phyloP scores from a whole-genome alignment of 2,797 vertebrate genomes.

The Muraenolepis orangiensis region DNA sequence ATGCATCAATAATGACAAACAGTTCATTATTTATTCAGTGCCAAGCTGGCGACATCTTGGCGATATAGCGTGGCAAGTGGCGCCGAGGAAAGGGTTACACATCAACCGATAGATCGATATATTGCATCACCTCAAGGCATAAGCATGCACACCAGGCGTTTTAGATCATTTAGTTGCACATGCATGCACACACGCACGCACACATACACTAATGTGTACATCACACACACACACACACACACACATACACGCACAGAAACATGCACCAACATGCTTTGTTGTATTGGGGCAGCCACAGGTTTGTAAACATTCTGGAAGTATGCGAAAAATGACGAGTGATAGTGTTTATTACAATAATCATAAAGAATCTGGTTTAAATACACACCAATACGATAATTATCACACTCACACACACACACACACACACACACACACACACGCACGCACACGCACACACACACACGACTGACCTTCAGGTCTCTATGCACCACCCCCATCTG shows the following conservation, averaged over 20 bases:
- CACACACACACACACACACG: conserved; percentile 1
- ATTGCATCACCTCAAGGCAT: neutral
- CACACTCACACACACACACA: neutral
- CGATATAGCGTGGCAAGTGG: neutral
- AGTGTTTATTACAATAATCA: neutral
- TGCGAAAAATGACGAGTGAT: neutral
- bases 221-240: conserved; percentile 11
- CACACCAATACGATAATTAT: neutral
- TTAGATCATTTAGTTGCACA: neutral
- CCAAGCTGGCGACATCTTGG: neutral
- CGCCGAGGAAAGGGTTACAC: neutral
- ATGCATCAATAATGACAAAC: neutral
- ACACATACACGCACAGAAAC: conserved; percentile 10
- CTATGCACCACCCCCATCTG: conserved; percentile 96
- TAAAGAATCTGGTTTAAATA: neutral
- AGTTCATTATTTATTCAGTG: neutral
- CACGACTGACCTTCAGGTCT: conserved; percentile 74
- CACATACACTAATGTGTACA: neutral
- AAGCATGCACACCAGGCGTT: neutral
- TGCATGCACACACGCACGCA: neutral
- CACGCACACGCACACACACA: neutral
- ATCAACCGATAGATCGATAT: neutral
- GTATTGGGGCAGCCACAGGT: neutral
- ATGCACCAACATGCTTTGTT: conserved; percentile 25
- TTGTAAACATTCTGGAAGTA: neutral